Base-by-base conservation (phyloP, 2,888 invertebrate species). In the Drosophila histrio region DNA sequence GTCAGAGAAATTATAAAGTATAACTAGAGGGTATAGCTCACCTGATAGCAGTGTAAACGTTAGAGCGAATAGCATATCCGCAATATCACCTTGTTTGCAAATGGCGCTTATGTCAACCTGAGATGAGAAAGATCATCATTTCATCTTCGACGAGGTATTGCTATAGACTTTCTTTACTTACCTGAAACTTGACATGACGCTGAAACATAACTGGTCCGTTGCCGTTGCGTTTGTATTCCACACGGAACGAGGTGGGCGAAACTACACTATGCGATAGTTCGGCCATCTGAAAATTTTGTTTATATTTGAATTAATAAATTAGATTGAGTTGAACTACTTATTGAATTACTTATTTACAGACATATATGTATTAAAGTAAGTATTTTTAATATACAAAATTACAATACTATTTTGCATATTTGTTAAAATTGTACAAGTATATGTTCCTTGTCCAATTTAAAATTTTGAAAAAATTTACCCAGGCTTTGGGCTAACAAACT, bases 251-350 rank as follows among this genome's bases (percentile, higher is more conserved):
- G 94, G 98, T 98, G 47, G 99, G 98, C 72, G 98, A 98, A 26
- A 98, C 95, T n/a, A 99, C 99, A 89, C 97, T 99, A 93, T 99
- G 99, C 44, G 97, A 97, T 87, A 98, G 92, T 92, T 98, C 98
- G 13, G 98, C 96, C 94, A 98, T 98, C 98, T 98, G 92, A 11
- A 26, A 54, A 11, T 15, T 7, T 0, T 1, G 5, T 8, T 28
- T n/a, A 0, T 15, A 11, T 9, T 15, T 11, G 5, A 13, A 11
- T 39, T 30, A 39, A 17, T 38, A 0, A 36, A 19, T 9, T 24
- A 3, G 3, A 30, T 7, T n/a, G n/a, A 7, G 5, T 13, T 44
- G 13, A 24, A 22, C 7, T 13, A 6, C 8, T n/a, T 0, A 2
- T n/a, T n/a, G n/a, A n/a, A n/a, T n/a, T 28, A 9, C 26, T 2